phyloP scores from a whole-genome alignment of 1,140 invertebrate genomes.

The Teleopsis dalmanni region DNA sequence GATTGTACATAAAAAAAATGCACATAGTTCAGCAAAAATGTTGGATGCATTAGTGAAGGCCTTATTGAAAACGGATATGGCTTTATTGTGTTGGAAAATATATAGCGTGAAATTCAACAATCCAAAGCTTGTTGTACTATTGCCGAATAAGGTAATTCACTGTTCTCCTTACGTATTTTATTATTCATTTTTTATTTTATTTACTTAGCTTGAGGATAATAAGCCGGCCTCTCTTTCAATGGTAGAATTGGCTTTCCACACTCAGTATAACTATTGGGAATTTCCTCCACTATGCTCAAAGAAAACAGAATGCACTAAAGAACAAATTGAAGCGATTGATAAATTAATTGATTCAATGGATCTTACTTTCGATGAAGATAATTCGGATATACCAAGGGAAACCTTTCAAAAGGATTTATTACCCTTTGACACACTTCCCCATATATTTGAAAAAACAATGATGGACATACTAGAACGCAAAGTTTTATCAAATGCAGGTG shows the following conservation, averaged over 20 bases:
- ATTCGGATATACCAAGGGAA: conserved; percentile 20
- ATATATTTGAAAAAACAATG: conserved; percentile 32
- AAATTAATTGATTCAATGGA: conserved; percentile 33
- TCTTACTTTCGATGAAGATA: conserved; percentile 19
- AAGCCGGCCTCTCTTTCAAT: conserved; percentile 27
- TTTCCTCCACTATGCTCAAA: conserved; percentile 27
- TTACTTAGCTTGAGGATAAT: conserved; percentile 16
- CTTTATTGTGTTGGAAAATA: conserved; percentile 36
- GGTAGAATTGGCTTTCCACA: conserved; percentile 34
- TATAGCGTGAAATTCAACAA: conserved; percentile 28
- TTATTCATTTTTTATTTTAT: background rate
- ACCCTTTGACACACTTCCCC: conserved; percentile 28
- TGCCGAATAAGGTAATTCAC: conserved; percentile 21
- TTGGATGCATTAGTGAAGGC: conserved; percentile 33
- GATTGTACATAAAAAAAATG: conserved; percentile 27
- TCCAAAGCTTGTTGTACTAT: conserved; percentile 28
- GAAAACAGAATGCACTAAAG: conserved; percentile 25
- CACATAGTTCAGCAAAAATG: conserved; percentile 24
- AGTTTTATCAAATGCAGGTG: conserved; percentile 12
- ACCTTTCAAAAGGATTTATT: conserved; percentile 26
- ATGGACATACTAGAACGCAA: conserved; percentile 31
- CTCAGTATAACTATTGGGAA: conserved; percentile 35
- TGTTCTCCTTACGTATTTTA: background rate
- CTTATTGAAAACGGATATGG: conserved; percentile 16
- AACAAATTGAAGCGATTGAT: conserved; percentile 32